Percentiles rank a stretch among this genome's conserved stretches.
Evolutionary conservation across 2,888 invertebrate species (phyloP).

Genomic region (Diplazon laetatorius): DNA sequence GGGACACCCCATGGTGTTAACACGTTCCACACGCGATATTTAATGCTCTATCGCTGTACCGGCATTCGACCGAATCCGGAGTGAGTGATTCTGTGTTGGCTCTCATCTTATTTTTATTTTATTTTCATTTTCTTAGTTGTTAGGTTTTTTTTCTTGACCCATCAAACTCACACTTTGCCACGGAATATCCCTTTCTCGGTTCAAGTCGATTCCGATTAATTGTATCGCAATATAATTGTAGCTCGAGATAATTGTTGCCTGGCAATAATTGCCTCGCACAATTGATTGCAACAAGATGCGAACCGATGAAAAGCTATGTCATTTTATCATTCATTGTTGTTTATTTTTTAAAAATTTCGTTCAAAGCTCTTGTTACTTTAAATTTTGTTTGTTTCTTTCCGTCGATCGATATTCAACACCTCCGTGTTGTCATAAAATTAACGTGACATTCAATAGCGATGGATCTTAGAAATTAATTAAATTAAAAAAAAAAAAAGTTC

Average conservation of each 20-base stretch:
- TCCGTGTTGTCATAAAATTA: no score
- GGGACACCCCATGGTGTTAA: slow-evolving; percentile 44
- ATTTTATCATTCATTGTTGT: no score
- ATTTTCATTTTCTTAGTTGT: no score
- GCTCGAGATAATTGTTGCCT: background rate
- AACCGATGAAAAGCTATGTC: no score
- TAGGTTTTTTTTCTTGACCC: slow-evolving; percentile 34
- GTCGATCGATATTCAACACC: no score
- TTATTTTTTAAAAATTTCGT: no score
- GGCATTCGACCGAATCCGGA: slow-evolving; percentile 37
- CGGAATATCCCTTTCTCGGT: background rate
- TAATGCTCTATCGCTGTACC: slow-evolving; percentile 68
- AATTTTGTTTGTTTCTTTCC: no score
- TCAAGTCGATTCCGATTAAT: slow-evolving; percentile 10
- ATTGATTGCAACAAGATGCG: background rate
- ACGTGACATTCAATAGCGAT: background rate
- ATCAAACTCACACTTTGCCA: slow-evolving; percentile 37
- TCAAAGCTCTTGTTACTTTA: no score
- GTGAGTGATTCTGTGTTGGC: no score
- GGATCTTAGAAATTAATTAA: slow-evolving; percentile 1
- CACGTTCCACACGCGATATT: slow-evolving; percentile 45
- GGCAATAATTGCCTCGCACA: no score
- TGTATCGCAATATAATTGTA: background rate
- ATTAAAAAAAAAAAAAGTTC: no score
- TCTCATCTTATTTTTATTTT: no score